These are phyloP conservation scores for Muscicapa comitata DNA, from an alignment of 2,797 vertebrate species.

Conservation along the genomic window DNA sequence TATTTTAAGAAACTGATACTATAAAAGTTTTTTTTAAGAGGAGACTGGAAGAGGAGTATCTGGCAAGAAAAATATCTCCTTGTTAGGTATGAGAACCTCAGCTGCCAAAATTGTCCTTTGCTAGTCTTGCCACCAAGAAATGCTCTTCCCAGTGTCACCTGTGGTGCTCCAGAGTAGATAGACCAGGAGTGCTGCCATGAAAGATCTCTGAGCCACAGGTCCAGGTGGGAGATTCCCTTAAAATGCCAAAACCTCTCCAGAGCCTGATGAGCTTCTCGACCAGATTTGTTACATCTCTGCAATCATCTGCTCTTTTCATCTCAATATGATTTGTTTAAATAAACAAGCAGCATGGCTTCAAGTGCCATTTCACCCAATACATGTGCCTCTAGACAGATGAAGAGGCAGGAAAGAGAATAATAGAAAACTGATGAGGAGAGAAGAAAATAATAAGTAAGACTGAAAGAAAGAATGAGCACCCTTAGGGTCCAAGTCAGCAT, in stretches of 20 bases:
- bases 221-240: neutral
- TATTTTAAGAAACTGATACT: neutral
- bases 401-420: slow-evolving; percentile 50
- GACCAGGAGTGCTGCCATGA: neutral
- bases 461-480: slow-evolving; percentile 36
- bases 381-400: slow-evolving; percentile 20
- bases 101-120: neutral
- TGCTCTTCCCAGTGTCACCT: neutral
- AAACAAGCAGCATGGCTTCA: slow-evolving; percentile 50
- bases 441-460: slow-evolving; percentile 45
- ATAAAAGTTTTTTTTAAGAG: neutral
- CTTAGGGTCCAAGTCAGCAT: slow-evolving; percentile 36
- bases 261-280: neutral
- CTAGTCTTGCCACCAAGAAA: neutral
- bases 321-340: slow-evolving; percentile 54
- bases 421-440: slow-evolving; percentile 26
- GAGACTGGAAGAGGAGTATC: neutral
- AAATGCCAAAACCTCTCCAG: neutral
- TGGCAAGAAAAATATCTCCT: neutral
- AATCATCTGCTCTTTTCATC: slow-evolving; percentile 23
- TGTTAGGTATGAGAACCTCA: neutral
- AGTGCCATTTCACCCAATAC: slow-evolving; percentile 18
- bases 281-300: neutral
- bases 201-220: neutral
- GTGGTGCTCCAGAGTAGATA: neutral